Evolutionary conservation across 2,797 vertebrate species (phyloP), one percentile per base, ranked within the genome.

Genomic region (Holocentrus rufus): DNA sequence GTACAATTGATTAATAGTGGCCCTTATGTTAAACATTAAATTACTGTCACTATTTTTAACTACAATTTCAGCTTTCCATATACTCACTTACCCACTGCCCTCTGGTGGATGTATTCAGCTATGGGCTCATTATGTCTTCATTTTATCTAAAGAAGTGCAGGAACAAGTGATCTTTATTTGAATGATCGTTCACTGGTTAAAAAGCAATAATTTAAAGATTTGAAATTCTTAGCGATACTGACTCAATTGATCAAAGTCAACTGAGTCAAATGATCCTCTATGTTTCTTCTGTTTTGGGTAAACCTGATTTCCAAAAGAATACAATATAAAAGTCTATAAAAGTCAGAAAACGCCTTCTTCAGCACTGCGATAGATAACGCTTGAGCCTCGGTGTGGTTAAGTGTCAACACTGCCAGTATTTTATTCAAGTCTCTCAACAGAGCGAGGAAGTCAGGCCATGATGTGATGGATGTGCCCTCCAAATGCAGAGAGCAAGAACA

Each of bases 401-500:
- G 57, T 73, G 49, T 82, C 76, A 87, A 56, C 59, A 27, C 69
- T 80, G 69, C 72, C n/a, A 88, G 44, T n/a, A 85, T 84, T 92
- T 91, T 90, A 91, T 90, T 91, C 67, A 90, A 52, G 59, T 49
- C 74, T 81, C 69, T 86, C 50, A 87, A 77, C 56, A 89, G 63
- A 55, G 76, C 74, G 57, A 83, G 76, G 78, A 85, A 15, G 69
- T 77, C 39, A 0, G 80, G 54, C 73, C 83, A 78, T 1, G 69
- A 67, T 30, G 69, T 50, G 27, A 7, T 53, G 66, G 88, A 83
- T 49, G 61, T 31, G 74, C 58, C 81, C 68, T 72, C 77, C 54
- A 89, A 25, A 44, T 6, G 60, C 77, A 90, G 74, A 82, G 87
- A 91, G 81, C 87, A 91, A 83, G 77, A 91, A 88, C 84, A 88